phyloP scores from a whole-genome alignment of 1,140 invertebrate species.

The Diachasma alloeum region DNA sequence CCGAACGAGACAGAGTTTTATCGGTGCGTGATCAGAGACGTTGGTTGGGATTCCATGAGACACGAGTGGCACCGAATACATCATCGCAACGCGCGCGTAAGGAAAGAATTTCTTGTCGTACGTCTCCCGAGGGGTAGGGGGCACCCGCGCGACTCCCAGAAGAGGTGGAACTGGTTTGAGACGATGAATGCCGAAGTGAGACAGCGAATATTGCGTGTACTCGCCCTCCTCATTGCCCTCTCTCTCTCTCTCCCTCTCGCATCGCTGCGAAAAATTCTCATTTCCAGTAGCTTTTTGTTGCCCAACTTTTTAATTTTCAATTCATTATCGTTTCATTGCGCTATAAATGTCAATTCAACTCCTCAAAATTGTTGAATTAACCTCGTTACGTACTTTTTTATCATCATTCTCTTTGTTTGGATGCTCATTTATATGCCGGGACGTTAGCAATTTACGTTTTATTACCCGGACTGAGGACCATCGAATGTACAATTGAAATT shows the following conservation, averaged over 20 bases:
- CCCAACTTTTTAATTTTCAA: not conserved
- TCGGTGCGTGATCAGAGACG: slow-evolving; percentile 38
- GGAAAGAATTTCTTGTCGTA: slow-evolving; percentile 40
- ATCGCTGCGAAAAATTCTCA: slow-evolving; percentile 11
- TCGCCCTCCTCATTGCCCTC: not conserved
- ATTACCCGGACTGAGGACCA: not conserved
- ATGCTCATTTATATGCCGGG: not conserved
- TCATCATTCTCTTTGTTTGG: not conserved
- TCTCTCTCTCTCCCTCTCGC: not conserved
- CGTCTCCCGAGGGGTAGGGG: slow-evolving; percentile 33
- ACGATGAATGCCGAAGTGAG: not conserved
- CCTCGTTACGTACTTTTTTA: not conserved
- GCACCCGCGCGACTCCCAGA: slow-evolving; percentile 32
- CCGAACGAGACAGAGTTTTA: slow-evolving; percentile 33
- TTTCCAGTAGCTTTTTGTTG: slow-evolving; percentile 22
- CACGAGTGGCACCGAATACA: slow-evolving; percentile 43
- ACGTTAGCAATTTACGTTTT: not conserved
- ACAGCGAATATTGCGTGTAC: slow-evolving; percentile 4
- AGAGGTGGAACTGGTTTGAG: slow-evolving; percentile 16
- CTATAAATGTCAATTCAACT: not conserved
- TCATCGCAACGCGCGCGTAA: slow-evolving; percentile 42
- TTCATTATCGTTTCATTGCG: not conserved
- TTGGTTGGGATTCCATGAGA: slow-evolving; percentile 40
- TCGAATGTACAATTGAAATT: slow-evolving; percentile 1
- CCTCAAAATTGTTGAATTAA: not conserved